These are phyloP conservation scores for Dipus sagitta DNA, from an alignment of 2,797 vertebrate species.

Conservation along the genomic window DNA sequence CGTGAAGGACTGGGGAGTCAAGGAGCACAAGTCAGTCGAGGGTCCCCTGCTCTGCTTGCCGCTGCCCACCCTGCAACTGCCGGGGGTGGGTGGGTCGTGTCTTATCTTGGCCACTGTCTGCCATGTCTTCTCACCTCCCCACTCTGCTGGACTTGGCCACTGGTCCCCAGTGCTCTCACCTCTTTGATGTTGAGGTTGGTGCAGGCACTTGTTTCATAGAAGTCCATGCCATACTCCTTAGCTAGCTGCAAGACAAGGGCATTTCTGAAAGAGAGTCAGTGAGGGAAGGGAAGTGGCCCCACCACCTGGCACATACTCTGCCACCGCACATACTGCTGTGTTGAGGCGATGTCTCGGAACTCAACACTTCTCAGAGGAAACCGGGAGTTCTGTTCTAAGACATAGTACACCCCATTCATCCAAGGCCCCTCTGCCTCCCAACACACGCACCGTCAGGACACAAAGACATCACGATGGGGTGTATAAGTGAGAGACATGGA, in stretches of 20 bases:
- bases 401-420: neutral
- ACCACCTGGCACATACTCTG: neutral
- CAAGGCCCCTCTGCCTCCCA: neutral
- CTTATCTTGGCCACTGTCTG: neutral
- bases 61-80: rapidly evolving
- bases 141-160: neutral
- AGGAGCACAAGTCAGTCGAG: conserved; percentile 7
- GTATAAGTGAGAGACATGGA: neutral
- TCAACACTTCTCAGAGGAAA: neutral
- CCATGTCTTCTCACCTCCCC: neutral
- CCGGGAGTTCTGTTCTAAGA: neutral
- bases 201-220: conserved; percentile 96
- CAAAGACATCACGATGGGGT: neutral
- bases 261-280: conserved; percentile 63
- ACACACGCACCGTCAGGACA: neutral
- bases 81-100: rapidly evolving
- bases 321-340: neutral
- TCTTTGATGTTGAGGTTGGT: conserved; percentile 93
- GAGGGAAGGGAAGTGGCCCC: neutral
- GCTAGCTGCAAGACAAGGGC: conserved; percentile 90
- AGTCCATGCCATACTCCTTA: conserved; percentile 94
- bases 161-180: conserved; percentile 85
- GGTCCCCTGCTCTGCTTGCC: rapidly evolving
- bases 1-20: conserved; percentile 91
- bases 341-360: neutral